Evolutionary conservation across 2,888 invertebrate genomes (phyloP).

Genomic region (Eledone cirrhosa): DNA sequence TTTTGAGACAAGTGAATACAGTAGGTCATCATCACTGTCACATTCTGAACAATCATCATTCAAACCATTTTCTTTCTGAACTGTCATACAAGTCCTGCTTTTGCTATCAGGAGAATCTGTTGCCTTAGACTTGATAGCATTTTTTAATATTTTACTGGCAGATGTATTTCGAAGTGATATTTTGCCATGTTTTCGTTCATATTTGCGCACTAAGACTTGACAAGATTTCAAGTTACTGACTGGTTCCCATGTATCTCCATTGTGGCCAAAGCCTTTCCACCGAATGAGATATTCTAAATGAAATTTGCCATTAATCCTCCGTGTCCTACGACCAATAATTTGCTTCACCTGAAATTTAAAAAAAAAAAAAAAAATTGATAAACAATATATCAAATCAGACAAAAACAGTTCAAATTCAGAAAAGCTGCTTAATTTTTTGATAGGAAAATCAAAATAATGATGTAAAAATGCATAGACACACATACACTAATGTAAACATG

Average conservation of each 20-base stretch:
- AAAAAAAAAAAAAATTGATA: not conserved
- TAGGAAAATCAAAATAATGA: too few relatives aligned
- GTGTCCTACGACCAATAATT: conserved; percentile 9
- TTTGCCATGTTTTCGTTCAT: conserved; percentile 37
- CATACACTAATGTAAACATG: too few relatives aligned
- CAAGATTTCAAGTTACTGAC: conserved; percentile 47
- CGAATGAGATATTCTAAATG: conserved; percentile 48
- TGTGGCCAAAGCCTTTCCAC: conserved; percentile 55
- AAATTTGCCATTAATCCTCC: not conserved
- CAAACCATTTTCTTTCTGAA: conserved; percentile 20
- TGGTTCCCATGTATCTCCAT: conserved; percentile 62
- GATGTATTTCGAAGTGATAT: not conserved
- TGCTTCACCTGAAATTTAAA: conserved; percentile 10
- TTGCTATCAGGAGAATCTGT: not conserved
- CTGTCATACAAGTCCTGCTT: not conserved
- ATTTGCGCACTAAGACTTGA: conserved; percentile 40
- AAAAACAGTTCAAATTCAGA: too few relatives aligned
- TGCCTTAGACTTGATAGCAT: conserved; percentile 21
- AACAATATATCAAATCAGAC: too few relatives aligned
- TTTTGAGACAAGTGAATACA: conserved; percentile 42
- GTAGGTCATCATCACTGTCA: conserved; percentile 45
- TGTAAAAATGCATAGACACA: too few relatives aligned
- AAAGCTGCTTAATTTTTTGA: too few relatives aligned
- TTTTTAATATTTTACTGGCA: conserved; percentile 22
- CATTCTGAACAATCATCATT: conserved; percentile 29